phyloP scores from a whole-genome alignment of 2,113 vertebrate species.

The Motacilla tschutschensis region DNA sequence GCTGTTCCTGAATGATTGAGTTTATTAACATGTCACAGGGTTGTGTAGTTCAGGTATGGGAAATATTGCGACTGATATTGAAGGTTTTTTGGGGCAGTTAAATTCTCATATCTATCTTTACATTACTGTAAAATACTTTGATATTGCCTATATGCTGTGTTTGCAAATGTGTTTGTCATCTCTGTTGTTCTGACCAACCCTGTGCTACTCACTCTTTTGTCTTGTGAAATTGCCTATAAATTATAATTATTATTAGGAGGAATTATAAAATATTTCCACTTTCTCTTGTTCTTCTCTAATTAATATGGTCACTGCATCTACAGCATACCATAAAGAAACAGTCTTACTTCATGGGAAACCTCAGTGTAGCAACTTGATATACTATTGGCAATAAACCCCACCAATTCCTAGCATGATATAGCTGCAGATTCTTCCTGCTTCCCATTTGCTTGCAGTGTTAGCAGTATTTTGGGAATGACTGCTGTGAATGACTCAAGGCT shows the following conservation, averaged over 20 bases:
- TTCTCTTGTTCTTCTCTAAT: not conserved
- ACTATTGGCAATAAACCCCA: not conserved
- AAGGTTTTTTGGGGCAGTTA: not conserved
- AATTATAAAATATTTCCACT: not conserved
- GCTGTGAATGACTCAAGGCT: not conserved
- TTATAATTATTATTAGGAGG: not conserved
- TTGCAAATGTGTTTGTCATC: not conserved
- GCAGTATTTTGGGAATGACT: not conserved
- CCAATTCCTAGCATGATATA: fast-evolving
- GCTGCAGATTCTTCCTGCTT: not conserved
- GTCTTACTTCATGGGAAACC: not conserved
- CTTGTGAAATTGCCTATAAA: not conserved
- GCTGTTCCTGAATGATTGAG: not conserved
- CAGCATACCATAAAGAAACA: not conserved
- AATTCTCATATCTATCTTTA: not conserved
- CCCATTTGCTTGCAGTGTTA: not conserved
- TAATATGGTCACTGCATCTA: not conserved
- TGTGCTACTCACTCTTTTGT: not conserved
- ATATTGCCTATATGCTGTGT: not conserved
- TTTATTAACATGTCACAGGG: not conserved
- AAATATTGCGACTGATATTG: not conserved
- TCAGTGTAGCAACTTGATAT: not conserved
- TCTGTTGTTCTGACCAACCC: not conserved
- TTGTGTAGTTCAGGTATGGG: not conserved
- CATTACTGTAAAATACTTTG: not conserved